Evolutionary conservation across 2,113 vertebrate genomes (phyloP), one percentile per base, ranked within the genome.

Genomic region (Notechis scutatus): DNA sequence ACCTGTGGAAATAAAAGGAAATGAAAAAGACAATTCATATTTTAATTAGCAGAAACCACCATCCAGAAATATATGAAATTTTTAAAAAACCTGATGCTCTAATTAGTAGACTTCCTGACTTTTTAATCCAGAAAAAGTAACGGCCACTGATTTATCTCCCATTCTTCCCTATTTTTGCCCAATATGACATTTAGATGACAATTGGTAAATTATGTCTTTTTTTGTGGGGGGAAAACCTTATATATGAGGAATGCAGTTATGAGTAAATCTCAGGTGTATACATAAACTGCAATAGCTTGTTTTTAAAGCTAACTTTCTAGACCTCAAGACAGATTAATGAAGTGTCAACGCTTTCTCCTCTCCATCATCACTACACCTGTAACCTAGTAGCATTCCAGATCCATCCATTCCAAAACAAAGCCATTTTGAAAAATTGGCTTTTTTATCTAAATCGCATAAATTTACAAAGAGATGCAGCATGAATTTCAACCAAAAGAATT

Each of bases 1-100:
- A 94, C 93, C 98, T 98, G 88, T 0, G 0, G 61, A 61, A 34
- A 81, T 50, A 0, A 93, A 89, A 86, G 14, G 20, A 57, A 74
- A 55, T 15, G 20, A 20, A 47, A 20, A 57, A n/a, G n/a, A 21
- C 39, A 91, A 64, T 52, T 87, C n/a, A 42, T 9, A 18, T 23
- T 85, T 85, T 34, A 89, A 20, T 52, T 26, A 1, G 5, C 3
- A 42, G 59, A 91, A 61, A 21, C 45, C 29, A 21, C 50, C 34
- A 89, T 89, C 50, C 11, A 87, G 59, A 89, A 21, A 52, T 61
- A 15, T 12, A 85, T 47, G 23, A 14, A 45, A 14, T n/a, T 5
- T 5, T n/a, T 1, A 1, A 56, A 56, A 24, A 7, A 42, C 1
- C 7, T 47, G 8, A 0, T 18, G 42, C 54, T 23, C 14, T 85